A percentile compares a stretch with the other conserved stretches of the same genome.
Conservation (phyloP, 2,888 invertebrate genomes). For the Nomada lathburiana region DNA sequence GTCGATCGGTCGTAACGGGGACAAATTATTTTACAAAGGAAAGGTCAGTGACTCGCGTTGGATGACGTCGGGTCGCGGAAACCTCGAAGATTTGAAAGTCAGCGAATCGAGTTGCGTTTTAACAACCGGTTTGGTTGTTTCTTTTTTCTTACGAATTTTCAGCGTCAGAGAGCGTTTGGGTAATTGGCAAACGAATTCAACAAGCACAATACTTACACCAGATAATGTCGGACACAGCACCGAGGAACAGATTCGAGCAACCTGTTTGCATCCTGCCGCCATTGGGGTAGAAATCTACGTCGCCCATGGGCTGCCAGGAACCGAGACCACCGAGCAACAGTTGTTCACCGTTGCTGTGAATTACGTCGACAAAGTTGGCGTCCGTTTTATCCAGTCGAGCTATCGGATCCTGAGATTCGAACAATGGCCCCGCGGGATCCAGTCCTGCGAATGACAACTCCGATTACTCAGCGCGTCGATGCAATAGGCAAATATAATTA, state of each 20-base stretch:
- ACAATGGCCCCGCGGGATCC: conserved; percentile 96
- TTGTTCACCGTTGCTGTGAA: conserved; percentile 97
- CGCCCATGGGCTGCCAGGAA: conserved; percentile 96
- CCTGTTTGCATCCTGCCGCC: conserved; percentile 96
- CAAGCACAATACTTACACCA: conserved; percentile 88
- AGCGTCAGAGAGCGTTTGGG: no score
- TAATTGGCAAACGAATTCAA: no score
- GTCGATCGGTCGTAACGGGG: background rate
- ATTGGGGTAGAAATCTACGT: conserved; percentile 96
- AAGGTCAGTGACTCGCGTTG: background rate
- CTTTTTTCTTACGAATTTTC: no score
- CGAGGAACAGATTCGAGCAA: conserved; percentile 95
- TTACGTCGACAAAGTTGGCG: conserved; percentile 96
- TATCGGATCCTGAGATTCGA: conserved; percentile 94
- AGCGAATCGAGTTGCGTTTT: background rate
- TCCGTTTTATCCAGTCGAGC: conserved; percentile 94
- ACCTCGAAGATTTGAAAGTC: background rate
- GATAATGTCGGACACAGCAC: conserved; percentile 95
- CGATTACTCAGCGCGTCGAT: background rate
- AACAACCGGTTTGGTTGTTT: background rate
- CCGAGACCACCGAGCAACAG: conserved; percentile 95
- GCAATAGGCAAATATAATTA: background rate
- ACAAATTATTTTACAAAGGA: background rate
- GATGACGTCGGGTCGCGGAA: background rate
- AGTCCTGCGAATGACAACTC: conserved; percentile 86